Evolutionary conservation across 2,113 vertebrate genomes (phyloP).

Genomic region (Phrynosoma blainvillii): DNA sequence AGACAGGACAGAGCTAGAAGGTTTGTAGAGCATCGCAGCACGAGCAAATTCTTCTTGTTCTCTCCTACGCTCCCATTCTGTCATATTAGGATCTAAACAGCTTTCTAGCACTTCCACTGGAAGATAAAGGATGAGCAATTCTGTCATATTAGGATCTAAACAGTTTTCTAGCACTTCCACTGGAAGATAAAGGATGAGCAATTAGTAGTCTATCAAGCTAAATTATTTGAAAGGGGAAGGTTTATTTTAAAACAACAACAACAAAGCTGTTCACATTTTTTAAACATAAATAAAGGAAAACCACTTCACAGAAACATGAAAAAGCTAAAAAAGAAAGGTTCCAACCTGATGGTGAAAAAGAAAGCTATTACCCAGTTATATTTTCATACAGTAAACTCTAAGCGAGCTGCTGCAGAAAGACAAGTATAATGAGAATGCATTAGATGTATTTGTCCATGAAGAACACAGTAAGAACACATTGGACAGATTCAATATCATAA

Average conservation of each 20-base stretch:
- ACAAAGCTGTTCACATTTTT: background rate
- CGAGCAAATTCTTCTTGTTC: conserved; percentile 90
- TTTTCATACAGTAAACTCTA: background rate
- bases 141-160: conserved; percentile 83
- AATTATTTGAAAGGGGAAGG: background rate
- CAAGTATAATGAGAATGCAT: background rate
- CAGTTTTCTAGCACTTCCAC: conserved; percentile 79
- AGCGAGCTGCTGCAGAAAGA: background rate
- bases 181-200: background rate
- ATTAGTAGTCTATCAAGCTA: background rate
- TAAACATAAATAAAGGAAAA: background rate
- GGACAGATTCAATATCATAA: background rate
- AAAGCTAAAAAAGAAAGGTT: background rate
- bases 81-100: conserved; percentile 82
- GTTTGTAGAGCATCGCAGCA: conserved; percentile 84
- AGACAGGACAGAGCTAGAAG: conserved; percentile 80
- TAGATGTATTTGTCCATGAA: background rate
- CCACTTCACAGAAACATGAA: background rate
- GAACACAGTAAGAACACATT: background rate
- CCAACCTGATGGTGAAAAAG: background rate
- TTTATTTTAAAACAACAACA: background rate
- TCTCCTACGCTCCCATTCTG: conserved; percentile 89
- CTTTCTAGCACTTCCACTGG: conserved; percentile 76
- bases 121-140: conserved; percentile 63
- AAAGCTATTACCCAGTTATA: background rate